Evolutionary conservation across 2,113 vertebrate species (phyloP), one percentile per base, ranked within the genome.

Genomic region (Pangasianodon gigas): DNA sequence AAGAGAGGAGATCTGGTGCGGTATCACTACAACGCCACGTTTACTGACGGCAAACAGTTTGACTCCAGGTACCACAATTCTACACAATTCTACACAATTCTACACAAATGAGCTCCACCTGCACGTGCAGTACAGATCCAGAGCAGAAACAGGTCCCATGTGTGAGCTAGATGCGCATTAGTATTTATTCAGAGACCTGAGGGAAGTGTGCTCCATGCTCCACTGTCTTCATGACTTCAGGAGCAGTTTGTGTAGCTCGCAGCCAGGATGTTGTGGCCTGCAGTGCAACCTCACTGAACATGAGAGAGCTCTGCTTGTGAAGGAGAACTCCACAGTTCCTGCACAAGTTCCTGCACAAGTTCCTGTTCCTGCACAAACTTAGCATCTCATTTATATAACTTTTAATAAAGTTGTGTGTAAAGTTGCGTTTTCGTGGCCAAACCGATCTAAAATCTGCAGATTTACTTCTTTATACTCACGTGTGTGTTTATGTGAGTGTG

Each of bases 21-120:
- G 37, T 99, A 98, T 93, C 98, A 99, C 94, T 99, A 98, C 92
- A 99, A 99, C 91, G 98, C 97, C 71, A 97, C 97, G 51, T 97
- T 99, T 81, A 92, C 96, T 81, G 97, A 98, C 81, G 98, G 98
- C 83, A 97, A 96, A 93, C 96, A 96, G 74, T 99, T 99, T 92
- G 98, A 99, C 93, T 98, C 98, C 46, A 99, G 98, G 98, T 99
- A 95, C 77, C 85, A 32, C 2, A 1, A 37, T 37, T 37, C 37
- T 37, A 37, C 37, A 37, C 37, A 37, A 37, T 37, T 37, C 37
- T 37, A 37, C 37, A 37, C 37, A 37, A 37, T 44, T 29, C 26
- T 32, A 29, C 67, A 14, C 2, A 37, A 37, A 32, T 14, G 1
- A 24, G 24, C 67, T 9, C 37, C 37, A 37, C 67, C n/a, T 16